Base-by-base conservation (phyloP, 2,113 vertebrate species). In the Xenopus borealis region DNA sequence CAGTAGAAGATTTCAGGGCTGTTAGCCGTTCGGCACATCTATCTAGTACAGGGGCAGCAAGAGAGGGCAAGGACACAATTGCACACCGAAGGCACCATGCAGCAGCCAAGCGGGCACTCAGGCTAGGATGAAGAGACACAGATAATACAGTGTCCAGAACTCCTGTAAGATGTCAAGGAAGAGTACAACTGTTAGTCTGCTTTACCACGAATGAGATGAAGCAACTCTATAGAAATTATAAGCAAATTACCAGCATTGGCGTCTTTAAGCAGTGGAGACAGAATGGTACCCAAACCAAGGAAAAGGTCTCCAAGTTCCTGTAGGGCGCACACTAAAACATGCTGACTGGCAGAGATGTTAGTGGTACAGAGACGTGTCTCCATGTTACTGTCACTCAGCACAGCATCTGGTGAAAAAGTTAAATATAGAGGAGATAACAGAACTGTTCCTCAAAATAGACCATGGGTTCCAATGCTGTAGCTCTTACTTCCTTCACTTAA, bases 51-150 rank as follows among this genome's bases (percentile, higher is more conserved):
- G 85, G 80, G 0, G 92, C 90, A 18, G 89, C 80, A 12, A 91
- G 90, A 68, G 88, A 94, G 0, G 95, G 96, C 79, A 94, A 78
- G 0, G 95, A 94, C 47, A 92, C 72, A 10, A 92, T 92, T 59
- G 96, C 69, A 66, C 94, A 95, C 78, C 86, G 95, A 55, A 98
- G 84, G 68, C 95, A 96, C 96, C 96, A 98, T 4, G 95, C 93
- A 47, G 95, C 93, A 3, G 92, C 90, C 67, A 98, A 86, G 7
- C 89, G 90, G 16, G 92, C 94, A 0, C 91, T 86, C 58, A 88
- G 5, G 53, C 83, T 90, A 14, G 94, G 93, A 72, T 98, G 95
- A 44, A 92, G 79, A 74, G 93, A 84, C 80, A 95, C 82, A 12
- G 94, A 92, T 72, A 93, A 75, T 19, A 96, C 90, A 3, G 86